These are phyloP conservation scores for Apis florea DNA, from an alignment of 1,140 invertebrate species.

Conservation along the genomic window DNA sequence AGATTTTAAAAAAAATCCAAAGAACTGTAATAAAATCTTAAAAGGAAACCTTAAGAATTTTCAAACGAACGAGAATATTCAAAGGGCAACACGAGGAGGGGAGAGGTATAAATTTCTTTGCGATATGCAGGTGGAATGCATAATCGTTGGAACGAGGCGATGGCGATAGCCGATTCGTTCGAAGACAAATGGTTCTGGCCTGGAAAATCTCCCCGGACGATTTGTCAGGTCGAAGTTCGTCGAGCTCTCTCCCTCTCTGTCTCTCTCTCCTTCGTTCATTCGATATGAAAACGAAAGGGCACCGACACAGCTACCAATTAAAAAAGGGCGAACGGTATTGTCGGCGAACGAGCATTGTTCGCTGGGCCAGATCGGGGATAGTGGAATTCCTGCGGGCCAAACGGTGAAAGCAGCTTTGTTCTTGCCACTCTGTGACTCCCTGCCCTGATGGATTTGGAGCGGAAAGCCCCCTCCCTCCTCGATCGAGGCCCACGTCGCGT, in stretches of 20 bases:
- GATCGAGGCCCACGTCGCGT: neutral
- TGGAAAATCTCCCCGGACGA: constrained; percentile 40
- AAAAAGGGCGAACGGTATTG: constrained; percentile 54
- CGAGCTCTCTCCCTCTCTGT: constrained; percentile 18
- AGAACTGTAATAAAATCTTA: too few species aligned
- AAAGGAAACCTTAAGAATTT: too few species aligned
- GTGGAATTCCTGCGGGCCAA: constrained; percentile 29
- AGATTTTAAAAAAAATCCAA: too few species aligned
- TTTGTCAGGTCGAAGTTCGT: constrained; percentile 56
- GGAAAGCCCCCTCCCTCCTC: neutral
- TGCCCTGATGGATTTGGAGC: constrained; percentile 20
- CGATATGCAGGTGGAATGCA: constrained; percentile 8
- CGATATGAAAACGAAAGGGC: constrained; percentile 54
- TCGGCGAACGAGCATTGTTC: constrained; percentile 52
- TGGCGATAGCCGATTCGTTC: constrained; percentile 24
- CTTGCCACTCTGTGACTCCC: neutral
- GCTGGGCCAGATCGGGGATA: constrained; percentile 42
- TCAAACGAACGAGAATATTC: too few species aligned
- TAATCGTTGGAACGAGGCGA: constrained; percentile 7
- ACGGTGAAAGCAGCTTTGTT: constrained; percentile 32
- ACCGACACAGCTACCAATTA: constrained; percentile 52
- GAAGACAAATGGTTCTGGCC: constrained; percentile 46
- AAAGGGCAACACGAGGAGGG: neutral
- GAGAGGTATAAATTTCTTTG: constrained; percentile 24
- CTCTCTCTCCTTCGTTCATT: neutral